Percentiles rank a stretch among this genome's conserved stretches.
phyloP scores from a whole-genome alignment of 92 coral and sea anemone species.

The Epizoanthus illoricatus region DNA sequence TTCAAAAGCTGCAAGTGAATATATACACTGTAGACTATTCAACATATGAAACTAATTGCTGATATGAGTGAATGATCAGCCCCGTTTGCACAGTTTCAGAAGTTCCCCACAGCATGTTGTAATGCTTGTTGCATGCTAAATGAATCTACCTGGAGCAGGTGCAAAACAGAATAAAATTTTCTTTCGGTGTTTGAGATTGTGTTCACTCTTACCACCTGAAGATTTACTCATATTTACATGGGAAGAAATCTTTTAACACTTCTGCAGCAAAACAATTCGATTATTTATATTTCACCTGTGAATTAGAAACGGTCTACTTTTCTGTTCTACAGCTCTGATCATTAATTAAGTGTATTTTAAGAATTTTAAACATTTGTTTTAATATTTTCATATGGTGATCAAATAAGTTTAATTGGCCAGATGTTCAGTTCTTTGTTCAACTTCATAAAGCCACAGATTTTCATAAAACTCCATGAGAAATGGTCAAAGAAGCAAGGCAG shows the following conservation, averaged over 20 bases:
- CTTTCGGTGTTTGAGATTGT: background rate
- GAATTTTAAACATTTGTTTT: slow-evolving; percentile 27
- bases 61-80: background rate
- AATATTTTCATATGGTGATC: no score
- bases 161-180: background rate
- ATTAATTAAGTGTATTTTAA: slow-evolving; percentile 24
- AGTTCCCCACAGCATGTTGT: background rate
- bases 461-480: background rate
- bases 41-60: background rate
- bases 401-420: slow-evolving; percentile 38
- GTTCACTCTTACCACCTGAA: background rate
- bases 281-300: background rate
- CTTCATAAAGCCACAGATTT: background rate
- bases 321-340: background rate
- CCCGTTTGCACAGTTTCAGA: background rate
- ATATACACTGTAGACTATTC: background rate
- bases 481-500: background rate
- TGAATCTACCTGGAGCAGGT: background rate
- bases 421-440: slow-evolving; percentile 17
- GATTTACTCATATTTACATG: background rate
- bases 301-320: background rate
- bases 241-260: background rate
- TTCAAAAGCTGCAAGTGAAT: slow-evolving; percentile 4
- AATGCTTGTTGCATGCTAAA: background rate
- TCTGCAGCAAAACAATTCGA: background rate